Percentiles rank a stretch among this genome's conserved stretches.
phyloP scores from a whole-genome alignment of 2,113 vertebrate genomes.

The Maccullochella peelii region DNA sequence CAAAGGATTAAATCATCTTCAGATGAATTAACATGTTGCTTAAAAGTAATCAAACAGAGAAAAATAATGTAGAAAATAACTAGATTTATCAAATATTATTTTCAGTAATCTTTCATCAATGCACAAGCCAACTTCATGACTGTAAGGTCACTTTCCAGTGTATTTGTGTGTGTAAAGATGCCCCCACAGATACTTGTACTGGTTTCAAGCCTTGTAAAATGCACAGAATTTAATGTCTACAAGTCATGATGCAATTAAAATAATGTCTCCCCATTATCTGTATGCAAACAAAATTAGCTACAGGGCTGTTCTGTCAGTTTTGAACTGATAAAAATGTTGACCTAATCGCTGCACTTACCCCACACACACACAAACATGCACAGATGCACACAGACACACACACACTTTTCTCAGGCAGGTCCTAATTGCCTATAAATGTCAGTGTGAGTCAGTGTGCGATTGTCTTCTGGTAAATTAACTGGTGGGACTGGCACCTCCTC shows the following conservation, averaged over 20 bases:
- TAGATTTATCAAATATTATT: not conserved
- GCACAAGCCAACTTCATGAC: not conserved
- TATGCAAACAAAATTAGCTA: constrained; percentile 63
- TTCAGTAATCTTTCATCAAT: not conserved
- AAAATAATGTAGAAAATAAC: not conserved
- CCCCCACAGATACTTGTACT: not conserved
- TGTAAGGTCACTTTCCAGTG: not conserved
- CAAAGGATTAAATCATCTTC: not conserved
- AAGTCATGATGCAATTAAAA: constrained; percentile 66
- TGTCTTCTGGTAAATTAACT: constrained; percentile 79
- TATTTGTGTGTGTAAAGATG: not conserved
- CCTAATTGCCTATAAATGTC: constrained; percentile 85
- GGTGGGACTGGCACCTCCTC: constrained; percentile 72
- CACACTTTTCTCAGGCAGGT: constrained; percentile 56
- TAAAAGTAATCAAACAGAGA: not conserved
- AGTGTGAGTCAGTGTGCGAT: constrained; percentile 70
- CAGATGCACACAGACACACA: constrained; percentile 3
- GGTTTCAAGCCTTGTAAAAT: constrained; percentile 23
- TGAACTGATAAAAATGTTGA: constrained; percentile 65
- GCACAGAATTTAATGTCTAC: constrained; percentile 41
- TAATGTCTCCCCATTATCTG: constrained; percentile 65
- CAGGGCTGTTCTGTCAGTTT: constrained; percentile 45
- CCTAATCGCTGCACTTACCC: constrained; percentile 45
- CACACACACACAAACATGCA: constrained; percentile 33
- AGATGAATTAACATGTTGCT: not conserved